Conservation (phyloP, 64 coral and sea anemone species). For the Orbicella faveolata region DNA sequence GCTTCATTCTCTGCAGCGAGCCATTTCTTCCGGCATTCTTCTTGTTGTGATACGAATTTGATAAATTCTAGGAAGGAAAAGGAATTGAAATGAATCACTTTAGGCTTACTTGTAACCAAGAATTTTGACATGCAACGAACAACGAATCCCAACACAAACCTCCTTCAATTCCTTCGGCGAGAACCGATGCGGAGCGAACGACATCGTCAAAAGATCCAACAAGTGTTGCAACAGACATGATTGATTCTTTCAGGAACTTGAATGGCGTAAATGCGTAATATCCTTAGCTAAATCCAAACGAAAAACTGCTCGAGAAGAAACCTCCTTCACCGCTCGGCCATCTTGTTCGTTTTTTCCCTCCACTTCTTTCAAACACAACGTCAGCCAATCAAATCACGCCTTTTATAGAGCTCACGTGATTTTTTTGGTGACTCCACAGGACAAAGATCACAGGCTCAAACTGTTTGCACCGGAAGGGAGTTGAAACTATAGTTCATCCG, state of each 20-base stretch:
- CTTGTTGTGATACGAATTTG: constrained; percentile 86
- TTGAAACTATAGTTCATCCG: too few species aligned
- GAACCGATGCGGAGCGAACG: constrained; percentile 78
- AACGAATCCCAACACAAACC: constrained; percentile 36
- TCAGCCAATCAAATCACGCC: constrained; percentile 68
- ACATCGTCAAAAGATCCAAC: constrained; percentile 92
- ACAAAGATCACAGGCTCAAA: constrained; percentile 19
- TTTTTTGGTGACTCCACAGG: not conserved
- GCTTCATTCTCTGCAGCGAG: constrained; percentile 64
- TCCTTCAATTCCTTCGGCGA: constrained; percentile 94
- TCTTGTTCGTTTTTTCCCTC: constrained; percentile 99
- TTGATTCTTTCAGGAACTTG: constrained; percentile 14
- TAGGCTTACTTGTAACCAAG: not conserved
- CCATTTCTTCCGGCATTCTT: constrained; percentile 96
- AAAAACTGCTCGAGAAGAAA: not conserved
- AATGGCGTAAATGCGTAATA: not conserved
- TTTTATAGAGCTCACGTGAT: constrained; percentile 63
- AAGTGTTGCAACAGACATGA: constrained; percentile 77
- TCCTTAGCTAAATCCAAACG: not conserved
- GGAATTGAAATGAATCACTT: not conserved
- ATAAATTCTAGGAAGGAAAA: constrained; percentile 70
- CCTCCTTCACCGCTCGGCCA: constrained; percentile 42
- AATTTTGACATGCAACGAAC: not conserved
- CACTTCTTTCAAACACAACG: constrained; percentile 78
- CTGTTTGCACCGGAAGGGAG: not conserved